Conservation (phyloP, 2,888 invertebrate species). For the Pherbina coryleti region DNA sequence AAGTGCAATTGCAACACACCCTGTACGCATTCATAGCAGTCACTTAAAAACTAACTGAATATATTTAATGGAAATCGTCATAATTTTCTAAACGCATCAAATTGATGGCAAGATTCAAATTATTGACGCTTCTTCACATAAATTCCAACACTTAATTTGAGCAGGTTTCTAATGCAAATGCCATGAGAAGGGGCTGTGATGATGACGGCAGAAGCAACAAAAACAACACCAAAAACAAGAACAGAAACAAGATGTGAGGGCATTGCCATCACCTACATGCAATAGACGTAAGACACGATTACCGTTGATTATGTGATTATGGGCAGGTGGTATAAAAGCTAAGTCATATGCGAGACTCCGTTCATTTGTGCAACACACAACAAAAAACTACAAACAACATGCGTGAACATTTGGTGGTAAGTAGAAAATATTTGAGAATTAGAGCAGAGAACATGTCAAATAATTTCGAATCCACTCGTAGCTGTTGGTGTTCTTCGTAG, state of each 20-base stretch:
- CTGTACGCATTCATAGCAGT: neutral
- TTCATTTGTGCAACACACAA: conserved; percentile 1
- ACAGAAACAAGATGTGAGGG: neutral
- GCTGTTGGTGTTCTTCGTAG: conserved; percentile 43
- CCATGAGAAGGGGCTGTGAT: neutral
- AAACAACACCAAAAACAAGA: neutral
- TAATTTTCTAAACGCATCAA: neutral
- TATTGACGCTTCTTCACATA: conserved; percentile 3
- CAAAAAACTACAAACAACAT: neutral
- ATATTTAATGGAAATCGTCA: neutral
- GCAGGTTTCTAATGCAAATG: conserved; percentile 20
- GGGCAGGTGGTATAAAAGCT: conserved; percentile 15
- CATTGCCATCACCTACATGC: too few relatives aligned
- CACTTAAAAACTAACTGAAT: neutral
- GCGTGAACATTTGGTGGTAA: conserved; percentile 13
- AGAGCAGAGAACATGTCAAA: neutral
- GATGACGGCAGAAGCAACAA: neutral
- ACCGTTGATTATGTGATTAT: neutral
- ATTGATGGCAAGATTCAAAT: neutral
- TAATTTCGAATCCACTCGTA: neutral
- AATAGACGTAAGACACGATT: neutral
- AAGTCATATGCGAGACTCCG: neutral
- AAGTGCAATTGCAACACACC: neutral
- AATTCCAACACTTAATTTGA: conserved; percentile 16
- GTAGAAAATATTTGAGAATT: neutral